Evolutionary conservation across 2,113 vertebrate genomes (phyloP).

Genomic region (Callipepla californica): DNA sequence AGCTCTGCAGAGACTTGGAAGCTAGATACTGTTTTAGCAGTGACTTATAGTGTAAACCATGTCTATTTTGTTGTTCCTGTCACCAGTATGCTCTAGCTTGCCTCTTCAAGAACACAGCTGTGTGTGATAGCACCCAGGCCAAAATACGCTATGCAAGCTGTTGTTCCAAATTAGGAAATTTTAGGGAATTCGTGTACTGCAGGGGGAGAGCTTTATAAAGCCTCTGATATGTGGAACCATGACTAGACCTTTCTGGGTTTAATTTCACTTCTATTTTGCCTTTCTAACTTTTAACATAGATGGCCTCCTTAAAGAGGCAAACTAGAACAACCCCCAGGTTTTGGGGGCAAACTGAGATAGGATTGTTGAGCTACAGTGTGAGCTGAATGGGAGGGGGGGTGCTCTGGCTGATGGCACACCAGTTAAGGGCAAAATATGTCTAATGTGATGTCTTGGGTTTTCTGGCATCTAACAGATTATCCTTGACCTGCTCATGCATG

Average conservation of each 20-base stretch:
- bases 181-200: neutral
- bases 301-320: neutral
- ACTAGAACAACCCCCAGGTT: neutral
- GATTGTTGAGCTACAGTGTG: neutral
- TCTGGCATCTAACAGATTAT: neutral
- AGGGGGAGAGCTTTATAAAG: neutral
- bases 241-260: neutral
- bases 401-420: neutral
- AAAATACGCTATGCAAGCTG: neutral
- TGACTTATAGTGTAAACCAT: neutral
- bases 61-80: neutral
- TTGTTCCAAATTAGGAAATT: neutral
- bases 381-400: neutral
- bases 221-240: neutral
- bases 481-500: neutral
- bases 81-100: neutral
- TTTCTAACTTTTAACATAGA: neutral
- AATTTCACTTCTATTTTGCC: neutral
- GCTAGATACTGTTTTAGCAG: neutral
- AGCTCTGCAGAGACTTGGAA: neutral
- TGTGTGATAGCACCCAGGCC: neutral
- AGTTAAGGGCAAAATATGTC: neutral
- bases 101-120: neutral
- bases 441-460: neutral
- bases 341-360: neutral